A percentile compares a stretch with the other conserved stretches of the same genome.
Conservation (phyloP, 2,888 invertebrate species). For the Cryptus viduatorius region DNA sequence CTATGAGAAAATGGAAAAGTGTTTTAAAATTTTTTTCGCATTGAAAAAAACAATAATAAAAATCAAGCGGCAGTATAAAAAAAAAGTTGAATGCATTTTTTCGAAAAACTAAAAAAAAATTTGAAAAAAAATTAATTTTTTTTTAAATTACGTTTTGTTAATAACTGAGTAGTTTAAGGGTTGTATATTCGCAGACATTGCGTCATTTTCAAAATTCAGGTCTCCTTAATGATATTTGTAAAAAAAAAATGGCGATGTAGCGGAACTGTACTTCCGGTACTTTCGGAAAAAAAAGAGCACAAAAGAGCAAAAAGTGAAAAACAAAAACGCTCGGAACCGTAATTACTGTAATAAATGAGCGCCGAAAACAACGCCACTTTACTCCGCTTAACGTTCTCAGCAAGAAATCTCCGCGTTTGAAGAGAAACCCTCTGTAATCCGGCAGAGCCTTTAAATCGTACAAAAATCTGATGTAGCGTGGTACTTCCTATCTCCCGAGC, state of each 20-base stretch:
- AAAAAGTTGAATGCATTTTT: no score
- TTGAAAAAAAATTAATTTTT: no score
- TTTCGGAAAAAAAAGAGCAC: background rate
- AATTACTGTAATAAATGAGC: slow-evolving; percentile 25
- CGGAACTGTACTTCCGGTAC: background rate
- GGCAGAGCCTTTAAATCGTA: slow-evolving; percentile 6
- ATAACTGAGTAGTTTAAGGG: no score
- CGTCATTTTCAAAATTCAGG: no score
- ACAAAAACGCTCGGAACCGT: background rate
- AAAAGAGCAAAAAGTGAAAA: background rate
- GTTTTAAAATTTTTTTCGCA: no score
- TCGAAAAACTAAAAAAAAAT: no score
- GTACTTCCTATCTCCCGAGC: slow-evolving; percentile 72
- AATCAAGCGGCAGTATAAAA: no score
- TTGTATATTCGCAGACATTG: no score
- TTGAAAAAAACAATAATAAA: no score
- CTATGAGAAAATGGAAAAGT: no score
- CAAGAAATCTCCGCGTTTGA: slow-evolving; percentile 21
- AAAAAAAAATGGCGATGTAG: background rate
- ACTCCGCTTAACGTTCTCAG: background rate
- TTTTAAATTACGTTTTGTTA: no score
- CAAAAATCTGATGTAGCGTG: slow-evolving; percentile 78
- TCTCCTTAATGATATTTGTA: background rate
- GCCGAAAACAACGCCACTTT: background rate
- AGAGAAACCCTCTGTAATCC: background rate